Base-by-base conservation (phyloP, 2,888 invertebrate genomes). In the Chouioia cunea region DNA sequence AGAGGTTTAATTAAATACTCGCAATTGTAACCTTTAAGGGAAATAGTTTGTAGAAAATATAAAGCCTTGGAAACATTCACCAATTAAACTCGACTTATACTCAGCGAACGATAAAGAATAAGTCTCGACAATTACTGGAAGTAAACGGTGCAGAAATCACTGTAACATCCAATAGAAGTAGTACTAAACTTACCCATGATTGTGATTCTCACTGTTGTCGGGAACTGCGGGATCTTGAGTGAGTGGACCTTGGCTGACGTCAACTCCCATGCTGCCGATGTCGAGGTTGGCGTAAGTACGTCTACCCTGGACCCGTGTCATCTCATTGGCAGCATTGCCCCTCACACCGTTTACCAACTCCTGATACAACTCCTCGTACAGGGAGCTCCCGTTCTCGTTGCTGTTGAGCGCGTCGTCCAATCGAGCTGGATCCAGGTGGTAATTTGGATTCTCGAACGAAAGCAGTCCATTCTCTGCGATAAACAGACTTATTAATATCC, bases 371-470 rank as follows among this genome's bases (percentile, higher is more conserved):
- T 93, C 92, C 79, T 91, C 90, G 88, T 92, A 93, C 76, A 93
- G 84, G 58, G 88, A 87, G 73, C 88, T 88, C 64, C 88, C 87
- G 77, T 88, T 89, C 56, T 87, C 87, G 85, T 91, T 90, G 77
- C 90, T 91, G 84, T 91, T 92, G 80, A 90, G 88, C 62, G 92
- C 93, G 79, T 93, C 93, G 87, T 93, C 93, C 81, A 94, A 88
- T 8, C 92, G 89, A 56, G 92, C 90, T 71, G 93, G 92, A 83
- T 92, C 92, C 88, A 94, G 86, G 82, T 93, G 94, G 87, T 96
- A 96, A 88, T 96, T 96, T 27, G 96, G 95, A 86, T 96, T 96
- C 88, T 95, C 94, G 87, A 95, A 96, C 80, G 95, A 95, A 83
- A 95, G 89, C 76, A 94, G 91, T 85, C 95, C 95, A 89, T 94